Evolutionary conservation across 2,888 invertebrate species (phyloP).

Genomic region (Ethmia dodecea): DNA sequence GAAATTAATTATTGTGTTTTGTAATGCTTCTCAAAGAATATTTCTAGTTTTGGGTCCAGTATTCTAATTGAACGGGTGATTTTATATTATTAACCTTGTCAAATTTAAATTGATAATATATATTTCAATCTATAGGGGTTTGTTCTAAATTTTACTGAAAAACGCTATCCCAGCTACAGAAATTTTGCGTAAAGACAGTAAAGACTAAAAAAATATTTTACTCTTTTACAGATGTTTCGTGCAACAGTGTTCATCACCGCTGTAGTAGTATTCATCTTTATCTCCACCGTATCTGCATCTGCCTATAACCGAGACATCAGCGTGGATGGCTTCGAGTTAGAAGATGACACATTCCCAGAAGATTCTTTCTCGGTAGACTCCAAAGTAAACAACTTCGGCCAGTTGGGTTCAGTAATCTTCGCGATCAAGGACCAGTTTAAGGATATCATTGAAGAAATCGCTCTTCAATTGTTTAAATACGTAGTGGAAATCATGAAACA

Average conservation of each 20-base stretch:
- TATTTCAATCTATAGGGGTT: too few species aligned
- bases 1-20: too few species aligned
- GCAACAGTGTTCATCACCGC: conserved; percentile 2
- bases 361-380: conserved; percentile 9
- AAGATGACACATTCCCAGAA: conserved; percentile 8
- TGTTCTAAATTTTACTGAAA: too few species aligned
- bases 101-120: too few species aligned
- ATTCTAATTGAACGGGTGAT: too few species aligned
- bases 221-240: conserved; percentile 26
- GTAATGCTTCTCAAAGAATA: too few species aligned
- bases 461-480: conserved; percentile 27
- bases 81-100: too few species aligned
- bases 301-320: conserved; percentile 1
- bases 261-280: background rate
- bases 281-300: background rate
- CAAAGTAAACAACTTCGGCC: conserved; percentile 19
- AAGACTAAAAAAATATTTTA: background rate
- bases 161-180: too few species aligned
- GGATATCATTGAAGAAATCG: conserved; percentile 35
- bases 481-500: conserved; percentile 26
- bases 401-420: conserved; percentile 27
- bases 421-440: conserved; percentile 38
- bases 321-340: conserved; percentile 7
- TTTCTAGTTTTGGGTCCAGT: too few species aligned
- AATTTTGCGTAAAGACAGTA: background rate